Base-by-base conservation (phyloP, 2,888 invertebrate genomes). In the Tinea trinotella region DNA sequence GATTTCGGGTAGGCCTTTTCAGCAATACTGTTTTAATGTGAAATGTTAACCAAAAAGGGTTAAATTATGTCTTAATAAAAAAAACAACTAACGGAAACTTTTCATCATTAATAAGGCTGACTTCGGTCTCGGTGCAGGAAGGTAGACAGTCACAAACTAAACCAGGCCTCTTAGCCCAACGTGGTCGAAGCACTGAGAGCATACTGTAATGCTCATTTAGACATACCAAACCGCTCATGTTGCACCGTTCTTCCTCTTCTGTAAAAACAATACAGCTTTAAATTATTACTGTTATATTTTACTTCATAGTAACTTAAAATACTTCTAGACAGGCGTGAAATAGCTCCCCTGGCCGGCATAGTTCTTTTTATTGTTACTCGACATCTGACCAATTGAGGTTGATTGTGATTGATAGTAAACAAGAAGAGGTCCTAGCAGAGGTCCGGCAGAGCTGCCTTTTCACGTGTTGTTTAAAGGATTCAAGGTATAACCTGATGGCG, bases 41-140 rank as follows among this genome's bases (percentile, higher is more conserved):
- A 30, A 30, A 30, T 30, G 30, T 7, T 30, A 7, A 9, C 30
- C n/a, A n/a, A n/a, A n/a, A n/a, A n/a, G n/a, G n/a, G n/a, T n/a
- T n/a, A n/a, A 40, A 30, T 7, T 30, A 30, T 30, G 5, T 7
- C 9, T 30, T 5, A 30, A 30, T 1, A 20, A 5, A 10, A 13
- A 1, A 52, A 34, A 34, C 17, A 30, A 63, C 73, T 68, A 60
- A 80, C 81, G 62, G 58, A 2, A 60, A 68, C 59, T 76, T 74
- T n/a, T 78, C 76, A 57, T 90, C 89, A 61, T 88, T 88, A 53
- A 91, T 87, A 12, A 90, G 78, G 3, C 89, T 87, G 56, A 92
- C 87, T 61, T 93, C 92, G 6, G 90, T 88, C 70, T 93, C 92
- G 0, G 90, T 89, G 65, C 93, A 93, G 10, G 92, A 91, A 0